Conservation (phyloP, 2,888 invertebrate species). For the Masnerella sp. region DNA sequence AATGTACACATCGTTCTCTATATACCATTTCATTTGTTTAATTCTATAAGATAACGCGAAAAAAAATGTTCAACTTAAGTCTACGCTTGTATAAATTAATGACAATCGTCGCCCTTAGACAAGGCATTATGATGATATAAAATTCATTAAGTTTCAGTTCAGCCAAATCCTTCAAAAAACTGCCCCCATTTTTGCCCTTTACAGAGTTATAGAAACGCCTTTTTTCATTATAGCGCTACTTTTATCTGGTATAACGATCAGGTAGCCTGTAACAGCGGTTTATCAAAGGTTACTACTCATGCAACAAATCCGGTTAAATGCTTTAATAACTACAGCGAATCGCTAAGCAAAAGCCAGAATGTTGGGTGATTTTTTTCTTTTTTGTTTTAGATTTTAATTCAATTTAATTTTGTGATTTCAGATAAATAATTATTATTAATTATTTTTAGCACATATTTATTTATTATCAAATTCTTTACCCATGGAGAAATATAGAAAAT, state of each 20-base stretch:
- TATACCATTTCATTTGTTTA: constrained; percentile 58
- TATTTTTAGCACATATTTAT: too few relatives aligned
- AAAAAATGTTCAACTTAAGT: constrained; percentile 32
- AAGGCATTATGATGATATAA: constrained; percentile 41
- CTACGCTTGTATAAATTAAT: constrained; percentile 49
- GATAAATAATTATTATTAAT: background rate
- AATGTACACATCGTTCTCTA: constrained; percentile 72
- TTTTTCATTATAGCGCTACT: constrained; percentile 63
- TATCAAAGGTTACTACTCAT: constrained; percentile 70
- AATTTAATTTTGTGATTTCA: background rate
- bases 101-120: constrained; percentile 31
- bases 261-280: constrained; percentile 69
- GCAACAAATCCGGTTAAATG: constrained; percentile 62
- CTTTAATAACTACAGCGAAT: constrained; percentile 54
- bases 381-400: background rate
- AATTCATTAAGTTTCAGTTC: constrained; percentile 41
- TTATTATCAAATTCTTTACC: too few relatives aligned
- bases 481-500: too few relatives aligned
- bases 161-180: constrained; percentile 63
- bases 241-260: constrained; percentile 68
- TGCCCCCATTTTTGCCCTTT: constrained; percentile 61
- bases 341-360: constrained; percentile 28
- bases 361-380: background rate
- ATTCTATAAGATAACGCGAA: constrained; percentile 7
- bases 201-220: constrained; percentile 61